Conservation (phyloP, 2,113 vertebrate species). For the Phaetusa simplex region DNA sequence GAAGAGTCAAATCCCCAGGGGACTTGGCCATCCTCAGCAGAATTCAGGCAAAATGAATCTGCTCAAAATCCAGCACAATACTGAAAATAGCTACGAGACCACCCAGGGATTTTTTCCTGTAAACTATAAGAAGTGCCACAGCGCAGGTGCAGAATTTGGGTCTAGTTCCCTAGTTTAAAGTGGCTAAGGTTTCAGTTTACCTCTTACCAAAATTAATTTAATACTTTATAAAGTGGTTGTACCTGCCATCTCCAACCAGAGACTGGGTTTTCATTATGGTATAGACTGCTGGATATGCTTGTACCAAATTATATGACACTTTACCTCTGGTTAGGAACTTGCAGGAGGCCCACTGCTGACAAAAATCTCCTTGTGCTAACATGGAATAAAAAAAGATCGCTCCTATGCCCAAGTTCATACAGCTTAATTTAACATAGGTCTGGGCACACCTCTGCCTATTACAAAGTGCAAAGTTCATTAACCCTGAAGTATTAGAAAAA, state of each 20-base stretch:
- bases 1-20: background rate
- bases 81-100: background rate
- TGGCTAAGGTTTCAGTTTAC: background rate
- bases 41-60: background rate
- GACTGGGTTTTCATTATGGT: background rate
- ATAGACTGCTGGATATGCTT: background rate
- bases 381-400: background rate
- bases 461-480: background rate
- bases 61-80: background rate
- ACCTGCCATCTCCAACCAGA: background rate
- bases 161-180: background rate
- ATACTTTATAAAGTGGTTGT: background rate
- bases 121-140: background rate
- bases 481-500: background rate
- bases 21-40: accelerated
- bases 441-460: background rate
- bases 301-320: background rate
- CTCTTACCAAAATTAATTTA: background rate
- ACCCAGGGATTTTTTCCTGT: background rate
- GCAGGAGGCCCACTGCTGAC: background rate
- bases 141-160: background rate
- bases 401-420: background rate
- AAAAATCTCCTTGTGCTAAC: background rate
- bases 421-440: background rate
- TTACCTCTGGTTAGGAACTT: accelerated